Conservation (phyloP, 2,113 vertebrate genomes). For the Oreocharis arfaki region DNA sequence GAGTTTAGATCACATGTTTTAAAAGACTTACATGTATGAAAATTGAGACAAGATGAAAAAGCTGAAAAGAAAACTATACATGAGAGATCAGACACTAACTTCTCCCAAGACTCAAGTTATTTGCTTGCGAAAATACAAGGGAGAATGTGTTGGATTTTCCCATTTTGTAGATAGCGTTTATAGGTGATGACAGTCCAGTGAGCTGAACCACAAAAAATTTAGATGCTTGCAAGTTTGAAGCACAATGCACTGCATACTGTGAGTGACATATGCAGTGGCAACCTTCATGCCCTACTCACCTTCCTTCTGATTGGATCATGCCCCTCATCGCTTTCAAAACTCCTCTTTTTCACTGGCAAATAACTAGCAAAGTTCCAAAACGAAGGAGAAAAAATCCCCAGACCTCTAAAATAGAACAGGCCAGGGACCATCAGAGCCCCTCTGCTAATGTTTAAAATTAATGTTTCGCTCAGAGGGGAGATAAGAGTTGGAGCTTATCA, state of each 20-base stretch:
- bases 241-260: accelerated
- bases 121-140: not conserved
- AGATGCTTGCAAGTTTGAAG: not conserved
- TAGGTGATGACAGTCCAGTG: not conserved
- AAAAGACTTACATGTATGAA: not conserved
- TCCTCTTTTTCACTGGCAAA: not conserved
- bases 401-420: not conserved
- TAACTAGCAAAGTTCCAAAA: not conserved
- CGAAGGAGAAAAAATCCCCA: not conserved
- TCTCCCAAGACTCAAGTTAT: not conserved
- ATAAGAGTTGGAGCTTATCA: not conserved
- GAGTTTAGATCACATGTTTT: not conserved
- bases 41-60: not conserved
- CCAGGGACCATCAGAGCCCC: not conserved
- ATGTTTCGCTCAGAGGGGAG: not conserved
- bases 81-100: not conserved
- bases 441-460: not conserved
- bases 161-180: not conserved
- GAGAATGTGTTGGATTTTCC: not conserved
- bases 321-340: not conserved
- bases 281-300: not conserved
- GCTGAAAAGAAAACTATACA: not conserved
- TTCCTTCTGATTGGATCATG: not conserved
- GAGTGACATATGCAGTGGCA: not conserved
- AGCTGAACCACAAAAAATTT: not conserved